Evolutionary conservation across 2,797 vertebrate genomes (phyloP).

Genomic region (Phrynocephalus forsythii): DNA sequence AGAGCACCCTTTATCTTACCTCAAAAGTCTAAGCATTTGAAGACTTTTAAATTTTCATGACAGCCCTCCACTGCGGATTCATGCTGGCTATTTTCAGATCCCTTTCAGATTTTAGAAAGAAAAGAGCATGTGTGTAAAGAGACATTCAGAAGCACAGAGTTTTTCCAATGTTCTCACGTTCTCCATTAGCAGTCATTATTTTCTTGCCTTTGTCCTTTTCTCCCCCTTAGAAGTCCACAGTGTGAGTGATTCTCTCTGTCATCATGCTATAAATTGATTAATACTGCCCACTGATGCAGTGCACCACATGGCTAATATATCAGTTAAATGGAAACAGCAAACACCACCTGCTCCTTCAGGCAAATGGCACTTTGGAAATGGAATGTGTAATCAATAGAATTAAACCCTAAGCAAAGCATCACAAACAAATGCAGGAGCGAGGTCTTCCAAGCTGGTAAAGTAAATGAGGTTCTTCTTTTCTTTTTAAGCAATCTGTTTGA

Average conservation of each 20-base stretch:
- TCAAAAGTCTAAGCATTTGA: neutral
- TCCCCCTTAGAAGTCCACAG: slow-evolving; percentile 76
- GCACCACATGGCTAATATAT: slow-evolving; percentile 87
- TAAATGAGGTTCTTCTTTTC: slow-evolving; percentile 51
- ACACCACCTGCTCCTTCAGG: slow-evolving; percentile 88
- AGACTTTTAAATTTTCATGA: slow-evolving; percentile 33
- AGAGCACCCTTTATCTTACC: neutral
- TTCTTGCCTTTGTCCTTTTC: slow-evolving; percentile 76
- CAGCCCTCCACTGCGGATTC: slow-evolving; percentile 49
- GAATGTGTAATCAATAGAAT: slow-evolving; percentile 89
- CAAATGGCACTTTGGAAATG: slow-evolving; percentile 86
- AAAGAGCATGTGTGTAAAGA: slow-evolving; percentile 42
- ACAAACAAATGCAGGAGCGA: slow-evolving; percentile 77
- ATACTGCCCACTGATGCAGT: slow-evolving; percentile 83
- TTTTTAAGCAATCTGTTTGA: slow-evolving; percentile 51
- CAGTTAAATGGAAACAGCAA: slow-evolving; percentile 88
- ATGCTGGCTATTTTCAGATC: slow-evolving; percentile 56
- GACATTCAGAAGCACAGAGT: slow-evolving; percentile 61
- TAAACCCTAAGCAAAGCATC: slow-evolving; percentile 82
- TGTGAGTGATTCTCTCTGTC: slow-evolving; percentile 85
- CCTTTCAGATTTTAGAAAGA: slow-evolving; percentile 62
- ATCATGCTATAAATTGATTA: slow-evolving; percentile 85
- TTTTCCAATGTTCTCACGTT: slow-evolving; percentile 59
- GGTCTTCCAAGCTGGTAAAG: slow-evolving; percentile 72
- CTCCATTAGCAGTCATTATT: slow-evolving; percentile 77